Conservation (phyloP, 2,888 invertebrate species). For the Chalcis sispes region DNA sequence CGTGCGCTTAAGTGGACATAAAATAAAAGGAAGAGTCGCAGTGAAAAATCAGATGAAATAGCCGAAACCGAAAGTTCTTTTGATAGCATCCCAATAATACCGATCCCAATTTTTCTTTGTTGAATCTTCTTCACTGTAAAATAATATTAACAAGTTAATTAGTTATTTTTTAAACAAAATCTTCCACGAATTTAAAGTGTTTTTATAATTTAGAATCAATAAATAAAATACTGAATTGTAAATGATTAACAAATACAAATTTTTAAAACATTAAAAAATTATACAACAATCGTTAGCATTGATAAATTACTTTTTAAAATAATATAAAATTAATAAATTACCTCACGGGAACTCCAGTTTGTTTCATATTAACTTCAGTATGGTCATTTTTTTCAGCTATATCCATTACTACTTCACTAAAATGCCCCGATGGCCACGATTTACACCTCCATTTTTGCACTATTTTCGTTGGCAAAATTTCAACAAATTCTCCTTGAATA, state of each 20-base stretch:
- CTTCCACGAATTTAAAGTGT: too few species aligned
- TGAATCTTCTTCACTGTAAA: conserved; percentile 82
- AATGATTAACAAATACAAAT: neutral
- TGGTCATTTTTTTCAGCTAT: conserved; percentile 93
- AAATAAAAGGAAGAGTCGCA: conserved; percentile 33
- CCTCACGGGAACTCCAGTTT: conserved; percentile 89
- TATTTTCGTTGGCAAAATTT: conserved; percentile 90
- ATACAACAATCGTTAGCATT: neutral
- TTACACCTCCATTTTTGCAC: conserved; percentile 95
- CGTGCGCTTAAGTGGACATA: conserved; percentile 43
- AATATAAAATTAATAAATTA: conserved; percentile 62
- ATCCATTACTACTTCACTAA: conserved; percentile 90
- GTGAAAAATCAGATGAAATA: conserved; percentile 78
- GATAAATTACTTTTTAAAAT: conserved; percentile 4
- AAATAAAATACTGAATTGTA: too few species aligned
- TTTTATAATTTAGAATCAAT: neutral
- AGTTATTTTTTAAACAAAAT: neutral
- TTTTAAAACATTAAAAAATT: neutral
- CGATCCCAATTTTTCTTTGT: conserved; percentile 93
- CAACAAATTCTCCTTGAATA: conserved; percentile 91
- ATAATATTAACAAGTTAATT: conserved; percentile 25
- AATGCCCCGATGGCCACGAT: conserved; percentile 95
- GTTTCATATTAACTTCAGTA: conserved; percentile 88
- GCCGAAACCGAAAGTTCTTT: conserved; percentile 93
- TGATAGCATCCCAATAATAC: conserved; percentile 97